Base-by-base conservation (phyloP, 2,888 invertebrate species). In the Emmelina monodactyla region DNA sequence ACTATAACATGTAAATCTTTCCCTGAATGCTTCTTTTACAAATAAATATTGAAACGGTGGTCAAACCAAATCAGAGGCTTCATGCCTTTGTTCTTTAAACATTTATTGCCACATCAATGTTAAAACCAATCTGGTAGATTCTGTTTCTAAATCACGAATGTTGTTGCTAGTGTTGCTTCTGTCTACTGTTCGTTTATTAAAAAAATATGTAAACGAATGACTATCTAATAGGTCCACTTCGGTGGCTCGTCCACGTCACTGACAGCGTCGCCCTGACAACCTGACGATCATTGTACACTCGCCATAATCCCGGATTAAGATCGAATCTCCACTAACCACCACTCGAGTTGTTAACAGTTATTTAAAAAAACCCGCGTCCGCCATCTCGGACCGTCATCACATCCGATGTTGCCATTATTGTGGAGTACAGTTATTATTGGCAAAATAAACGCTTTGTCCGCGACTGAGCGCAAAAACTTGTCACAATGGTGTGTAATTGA, bases 391-490 rank as follows among this genome's bases (percentile, higher is more conserved):
- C 46, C 50, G 49, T 57, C 57, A 48, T 41, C 53, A 49, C 45
- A 51, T 50, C 52, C 52, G 49, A 52, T 42, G 39, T 40, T 46
- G 42, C 41, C 43, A 51, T 58, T 54, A 53, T 63, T 49, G 52
- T 49, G 34, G 47, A 62, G 57, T 62, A 72, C 71, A 67, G 75
- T 75, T 73, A 76, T 70, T 78, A 72, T 78, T 76, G 75, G 58
- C 71, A 68, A 76, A 78, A 78, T 75, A 75, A 62, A 52, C 45
- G 54, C 49, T 62, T 73, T 76, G 70, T 71, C 56, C 41, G 38
- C 47, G 58, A 49, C 51, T 34, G 47, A 50, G 51, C 49, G 67
- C 62, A 75, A 70, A 76, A 73, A 71, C 58, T 53, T 38, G 34
- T 42, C 41, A 71, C 69, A 76, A 71, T 66, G 42, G 53, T 32